Evolutionary conservation across 1,140 invertebrate genomes (phyloP), one percentile per base, ranked within the genome.

Genomic region (Himalopsyche phryganea): DNA sequence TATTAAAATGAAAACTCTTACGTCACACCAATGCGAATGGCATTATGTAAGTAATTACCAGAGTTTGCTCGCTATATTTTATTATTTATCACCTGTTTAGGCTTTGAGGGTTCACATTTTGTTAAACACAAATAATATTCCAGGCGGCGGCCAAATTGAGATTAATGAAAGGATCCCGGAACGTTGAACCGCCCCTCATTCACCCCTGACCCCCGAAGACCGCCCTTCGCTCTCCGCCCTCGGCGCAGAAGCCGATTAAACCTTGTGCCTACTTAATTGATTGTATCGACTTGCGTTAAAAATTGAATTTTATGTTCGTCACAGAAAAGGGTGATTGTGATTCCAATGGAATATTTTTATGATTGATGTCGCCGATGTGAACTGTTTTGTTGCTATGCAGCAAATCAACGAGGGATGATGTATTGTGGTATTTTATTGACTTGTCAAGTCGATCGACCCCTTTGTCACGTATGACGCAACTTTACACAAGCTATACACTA

Each of bases 161-260:
- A 53, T 53, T 53, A 53, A 53, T 53, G 50, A 53, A 53, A 53
- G 50, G 50, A 20, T 28, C 23, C 23, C 9, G 23, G 9, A 28
- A 28, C 9, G 23, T 9, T 9, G 23, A 28, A 28, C 3, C 23
- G 23, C 23, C 23, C 23, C 9, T 9, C 23, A 9, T 28, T 9
- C 23, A 9, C 23, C 23, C 23, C 9, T 9, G 4, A 28, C 3
- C 3, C 4, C 9, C 23, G 23, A 9, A 9, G 4, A 5, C 23
- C 23, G 9, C 23, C 23, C 23, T 9, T 5, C 3, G 4, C 23
- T 5, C 3, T 5, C 23, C 3, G 23, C 23, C 23, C 38, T 14
- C 36, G 14, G 40, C 50, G 6, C 13, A 52, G 13, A 41, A 41
- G 33, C 50, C 38, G 50, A 53, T 53, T 17, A 53, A 44, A 53